Conservation (phyloP, 2,888 invertebrate species). For the Heteromyza rotundicornis region DNA sequence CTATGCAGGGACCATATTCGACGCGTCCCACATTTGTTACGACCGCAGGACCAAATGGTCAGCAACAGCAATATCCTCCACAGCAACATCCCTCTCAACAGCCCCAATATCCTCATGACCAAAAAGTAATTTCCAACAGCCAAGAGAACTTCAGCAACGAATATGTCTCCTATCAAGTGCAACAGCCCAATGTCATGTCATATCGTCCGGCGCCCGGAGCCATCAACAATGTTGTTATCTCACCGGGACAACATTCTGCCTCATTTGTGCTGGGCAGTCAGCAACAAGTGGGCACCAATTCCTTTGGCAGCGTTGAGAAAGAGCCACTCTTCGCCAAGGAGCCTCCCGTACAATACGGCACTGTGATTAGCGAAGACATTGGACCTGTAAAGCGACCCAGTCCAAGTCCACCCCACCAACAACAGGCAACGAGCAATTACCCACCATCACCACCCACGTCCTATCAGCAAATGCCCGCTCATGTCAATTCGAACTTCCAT, state of each 20-base stretch:
- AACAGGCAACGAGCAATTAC: not conserved
- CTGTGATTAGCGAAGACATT: constrained; percentile 56
- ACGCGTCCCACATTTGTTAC: constrained; percentile 20
- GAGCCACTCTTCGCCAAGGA: constrained; percentile 63
- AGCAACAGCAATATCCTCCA: constrained; percentile 22
- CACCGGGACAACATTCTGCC: constrained; percentile 70
- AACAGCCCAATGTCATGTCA: constrained; percentile 60
- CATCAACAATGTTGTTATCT: constrained; percentile 70
- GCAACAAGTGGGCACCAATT: constrained; percentile 66
- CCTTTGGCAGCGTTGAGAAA: constrained; percentile 64
- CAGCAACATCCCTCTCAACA: constrained; percentile 12
- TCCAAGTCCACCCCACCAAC: constrained; percentile 36
- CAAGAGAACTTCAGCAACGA: constrained; percentile 54
- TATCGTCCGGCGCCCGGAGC: constrained; percentile 63
- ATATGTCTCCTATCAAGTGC: constrained; percentile 61
- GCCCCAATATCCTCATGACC: constrained; percentile 27
- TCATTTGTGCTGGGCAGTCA: constrained; percentile 71
- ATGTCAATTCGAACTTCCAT: constrained; percentile 39
- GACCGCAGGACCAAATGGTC: constrained; percentile 14
- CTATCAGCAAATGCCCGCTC: constrained; percentile 25
- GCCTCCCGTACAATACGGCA: constrained; percentile 56
- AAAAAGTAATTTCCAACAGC: constrained; percentile 39
- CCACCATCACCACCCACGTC: not conserved
- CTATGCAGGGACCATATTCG: constrained; percentile 41
- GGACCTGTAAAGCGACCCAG: constrained; percentile 41